Base-by-base conservation (phyloP, 2,113 vertebrate genomes). In the Cyprinodon tularosa region DNA sequence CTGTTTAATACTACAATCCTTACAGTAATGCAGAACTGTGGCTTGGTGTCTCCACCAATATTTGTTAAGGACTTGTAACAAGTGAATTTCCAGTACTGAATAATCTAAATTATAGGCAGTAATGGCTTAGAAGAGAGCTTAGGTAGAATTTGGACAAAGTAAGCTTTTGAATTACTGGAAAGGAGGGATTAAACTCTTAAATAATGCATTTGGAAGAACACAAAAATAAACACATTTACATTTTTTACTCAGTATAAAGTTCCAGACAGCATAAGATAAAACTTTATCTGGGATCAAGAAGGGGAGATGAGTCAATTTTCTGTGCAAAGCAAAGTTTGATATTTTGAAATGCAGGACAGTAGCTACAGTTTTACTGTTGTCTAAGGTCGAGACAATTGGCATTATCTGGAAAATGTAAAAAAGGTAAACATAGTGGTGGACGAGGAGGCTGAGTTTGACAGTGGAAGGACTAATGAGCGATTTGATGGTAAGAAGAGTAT, bases 21-120 rank as follows among this genome's bases (percentile, higher is more conserved):
- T 57, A 20, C 50, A 57, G 20, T n/a, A 57, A 57, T 57, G 6
- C 50, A 20, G 50, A 57, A 15, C 20, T 66, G 9, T 65, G 64
- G 40, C 14, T 66, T 11, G 40, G 3, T 42, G 6, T 17, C 39
- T 20, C 61, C 4, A 12, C 11, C 36, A 44, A 22, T 36, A 62
- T 76, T 72, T 66, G 22, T 69, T 50, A 72, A 65, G 36, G 59
- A 13, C 15, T 42, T 77, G 12, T 36, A 38, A 79, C 0, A 6
- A 82, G 62, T 75, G 29, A 17, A 40, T 42, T 69, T 78, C 68
- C 44, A 37, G 20, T 38, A 42, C 3, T 47, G 39, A 76, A 65
- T 45, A 20, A 44, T 68, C 11, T 71, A 40, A 59, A 15, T 29
- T 29, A 4, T 15, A 7, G 17, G 50, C 44, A 45, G 44, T 0